These are phyloP conservation scores for Lasiurus borealis DNA, from an alignment of 2,113 vertebrate species.

Conservation along the genomic window DNA sequence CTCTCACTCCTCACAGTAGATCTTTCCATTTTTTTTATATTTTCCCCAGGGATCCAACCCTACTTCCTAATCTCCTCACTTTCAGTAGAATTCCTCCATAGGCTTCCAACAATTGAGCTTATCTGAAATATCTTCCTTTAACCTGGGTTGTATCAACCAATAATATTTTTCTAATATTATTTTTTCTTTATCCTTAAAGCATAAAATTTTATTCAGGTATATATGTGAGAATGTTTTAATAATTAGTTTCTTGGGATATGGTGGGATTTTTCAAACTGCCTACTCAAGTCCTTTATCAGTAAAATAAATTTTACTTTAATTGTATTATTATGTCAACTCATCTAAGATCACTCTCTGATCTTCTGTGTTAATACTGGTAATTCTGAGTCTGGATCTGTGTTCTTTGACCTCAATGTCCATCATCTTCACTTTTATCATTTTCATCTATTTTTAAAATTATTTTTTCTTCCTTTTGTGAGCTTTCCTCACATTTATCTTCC, in stretches of 20 bases:
- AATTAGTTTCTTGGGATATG: background rate
- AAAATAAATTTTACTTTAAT: background rate
- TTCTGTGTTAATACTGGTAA: background rate
- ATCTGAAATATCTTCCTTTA: background rate
- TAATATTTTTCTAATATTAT: constrained; percentile 12
- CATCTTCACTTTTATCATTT: background rate
- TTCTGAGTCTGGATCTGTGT: background rate
- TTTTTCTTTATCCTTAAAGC: background rate
- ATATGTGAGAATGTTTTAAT: background rate
- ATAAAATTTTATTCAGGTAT: background rate
- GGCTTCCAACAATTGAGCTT: background rate
- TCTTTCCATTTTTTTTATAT: background rate
- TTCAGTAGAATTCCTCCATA: background rate
- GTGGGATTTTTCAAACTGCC: background rate
- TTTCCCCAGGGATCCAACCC: background rate
- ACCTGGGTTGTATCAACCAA: background rate
- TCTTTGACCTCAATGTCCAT: background rate
- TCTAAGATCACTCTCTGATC: background rate
- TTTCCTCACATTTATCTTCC: background rate
- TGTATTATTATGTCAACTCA: background rate
- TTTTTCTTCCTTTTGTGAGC: background rate
- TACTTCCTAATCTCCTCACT: background rate
- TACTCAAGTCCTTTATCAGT: background rate
- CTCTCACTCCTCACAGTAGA: background rate
- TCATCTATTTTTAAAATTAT: background rate